Base-by-base conservation (phyloP, 2,888 invertebrate species). In the Crossocerus cetratus region DNA sequence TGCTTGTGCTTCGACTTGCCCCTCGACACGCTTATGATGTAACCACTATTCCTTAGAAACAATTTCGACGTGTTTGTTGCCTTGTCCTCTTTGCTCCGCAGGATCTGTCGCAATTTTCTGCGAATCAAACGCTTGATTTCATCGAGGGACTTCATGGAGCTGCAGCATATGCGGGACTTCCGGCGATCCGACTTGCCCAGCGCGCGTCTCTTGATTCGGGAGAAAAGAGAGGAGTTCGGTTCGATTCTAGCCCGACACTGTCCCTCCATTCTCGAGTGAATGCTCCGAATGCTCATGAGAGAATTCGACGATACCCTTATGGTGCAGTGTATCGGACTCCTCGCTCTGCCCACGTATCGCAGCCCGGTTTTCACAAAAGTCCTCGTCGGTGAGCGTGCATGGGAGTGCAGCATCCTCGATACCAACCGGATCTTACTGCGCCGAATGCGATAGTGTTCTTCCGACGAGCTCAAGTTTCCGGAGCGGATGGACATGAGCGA, bases 61-160 rank as follows among this genome's bases (percentile, higher is more conserved):
- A 69, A 80, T 61, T 79, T 83, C 44, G 78, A 77, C 1, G 82
- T 80, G 22, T 77, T 78, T 3, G 78, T 81, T 2, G 76, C 73
- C 58, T 80, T 84, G 56, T 78, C 72, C 3, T 74, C 74, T 16
- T 81, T 67, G n/a, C 73, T 79, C 49, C 83, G 56, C 14, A 84
- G 60, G 14, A 82, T 66, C 62, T 69, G 74, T 4, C 75, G 73
- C 0, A 87, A 61, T 23, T 86, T 87, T 49, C 65, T 74, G 53
- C 80, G 78, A 8, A 87, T 81, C 59, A 86, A 21, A 23, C 76
- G 70, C 42, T 79, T 86, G 49, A 87, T 75, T 61, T 78, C 73
- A 14, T 79, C 77, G 55, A 86, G 49, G 1, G 84, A 82, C 45
- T 72, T 78, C 3, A 55, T 67, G 21, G 70, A 76, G 0, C 64